Evolutionary conservation across 2,113 vertebrate genomes (phyloP).

Genomic region (Rhinoptilus africanus): DNA sequence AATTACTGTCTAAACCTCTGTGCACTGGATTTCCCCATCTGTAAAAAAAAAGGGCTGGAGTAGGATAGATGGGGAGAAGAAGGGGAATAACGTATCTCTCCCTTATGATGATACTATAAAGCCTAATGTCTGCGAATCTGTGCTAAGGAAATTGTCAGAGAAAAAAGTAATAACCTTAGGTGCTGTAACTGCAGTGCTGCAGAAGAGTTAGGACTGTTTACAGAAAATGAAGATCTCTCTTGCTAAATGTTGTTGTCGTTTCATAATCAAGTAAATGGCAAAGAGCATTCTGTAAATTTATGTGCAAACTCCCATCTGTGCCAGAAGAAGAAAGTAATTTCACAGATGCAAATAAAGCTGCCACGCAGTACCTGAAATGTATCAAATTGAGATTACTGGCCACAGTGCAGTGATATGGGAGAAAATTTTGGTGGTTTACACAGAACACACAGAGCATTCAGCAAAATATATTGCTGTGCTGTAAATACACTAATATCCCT

Average conservation of each 20-base stretch:
- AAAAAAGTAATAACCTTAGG: background rate
- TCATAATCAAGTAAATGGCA: slow-evolving; percentile 40
- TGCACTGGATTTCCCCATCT: background rate
- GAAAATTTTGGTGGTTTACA: background rate
- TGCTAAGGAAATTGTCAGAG: background rate
- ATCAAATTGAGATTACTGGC: background rate
- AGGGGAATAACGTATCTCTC: background rate
- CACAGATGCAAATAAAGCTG: background rate
- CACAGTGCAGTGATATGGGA: background rate
- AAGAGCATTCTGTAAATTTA: slow-evolving; percentile 19
- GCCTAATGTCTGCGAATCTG: background rate
- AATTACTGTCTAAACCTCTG: background rate
- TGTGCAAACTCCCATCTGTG: slow-evolving; percentile 25
- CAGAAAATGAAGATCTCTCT: slow-evolving; percentile 17
- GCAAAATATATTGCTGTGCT: background rate
- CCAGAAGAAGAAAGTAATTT: slow-evolving; percentile 7
- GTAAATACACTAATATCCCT: background rate
- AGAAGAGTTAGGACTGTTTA: slow-evolving; percentile 4
- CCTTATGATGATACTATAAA: background rate
- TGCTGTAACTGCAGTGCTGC: background rate
- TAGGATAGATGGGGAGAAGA: background rate
- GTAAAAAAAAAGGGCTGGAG: background rate
- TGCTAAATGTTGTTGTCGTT: slow-evolving; percentile 13
- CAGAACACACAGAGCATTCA: background rate
- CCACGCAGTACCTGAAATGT: background rate